phyloP scores from a whole-genome alignment of 2,888 invertebrate species.

The Poecilus cupreus region DNA sequence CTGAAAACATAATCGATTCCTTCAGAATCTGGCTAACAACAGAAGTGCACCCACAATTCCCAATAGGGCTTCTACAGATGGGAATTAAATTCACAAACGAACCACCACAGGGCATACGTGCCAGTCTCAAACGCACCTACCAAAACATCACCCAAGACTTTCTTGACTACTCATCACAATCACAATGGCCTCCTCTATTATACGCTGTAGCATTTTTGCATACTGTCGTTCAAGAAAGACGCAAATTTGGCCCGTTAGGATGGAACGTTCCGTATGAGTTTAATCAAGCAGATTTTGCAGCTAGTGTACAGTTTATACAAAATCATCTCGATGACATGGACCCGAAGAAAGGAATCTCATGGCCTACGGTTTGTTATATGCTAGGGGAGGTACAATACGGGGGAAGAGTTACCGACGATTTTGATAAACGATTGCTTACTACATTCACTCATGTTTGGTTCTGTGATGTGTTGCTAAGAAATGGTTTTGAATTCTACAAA shows the following conservation, averaged over 20 bases:
- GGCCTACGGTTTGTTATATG: slow-evolving; percentile 98
- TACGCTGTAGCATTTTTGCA: slow-evolving; percentile 97
- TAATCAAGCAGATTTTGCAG: slow-evolving; percentile 96
- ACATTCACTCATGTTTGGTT: slow-evolving; percentile 98
- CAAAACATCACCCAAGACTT: slow-evolving; percentile 92
- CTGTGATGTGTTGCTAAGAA: slow-evolving; percentile 89
- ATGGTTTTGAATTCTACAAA: slow-evolving; percentile 94
- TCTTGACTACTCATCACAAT: slow-evolving; percentile 91
- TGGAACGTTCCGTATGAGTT: slow-evolving; percentile 99
- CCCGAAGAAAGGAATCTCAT: slow-evolving; percentile 96
- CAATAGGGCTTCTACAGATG: slow-evolving; percentile 91
- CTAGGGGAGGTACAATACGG: slow-evolving; percentile 90
- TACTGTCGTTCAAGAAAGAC: slow-evolving; percentile 94
- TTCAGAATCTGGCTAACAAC: slow-evolving; percentile 95
- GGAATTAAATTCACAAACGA: slow-evolving; percentile 98
- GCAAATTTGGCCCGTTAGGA: slow-evolving; percentile 96
- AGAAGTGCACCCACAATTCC: slow-evolving; percentile 94
- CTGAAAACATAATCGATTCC: slow-evolving; percentile 86
- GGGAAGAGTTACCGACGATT: slow-evolving; percentile 97
- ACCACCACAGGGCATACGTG: slow-evolving; percentile 95
- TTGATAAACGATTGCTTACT: slow-evolving; percentile 93
- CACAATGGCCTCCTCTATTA: slow-evolving; percentile 94
- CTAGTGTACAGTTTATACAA: slow-evolving; percentile 96
- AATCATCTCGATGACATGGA: slow-evolving; percentile 98
- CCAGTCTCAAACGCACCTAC: slow-evolving; percentile 95